Percentiles rank a stretch among this genome's conserved stretches.
Conservation (phyloP, 2,113 vertebrate species). For the Macroglossus sobrinus region DNA sequence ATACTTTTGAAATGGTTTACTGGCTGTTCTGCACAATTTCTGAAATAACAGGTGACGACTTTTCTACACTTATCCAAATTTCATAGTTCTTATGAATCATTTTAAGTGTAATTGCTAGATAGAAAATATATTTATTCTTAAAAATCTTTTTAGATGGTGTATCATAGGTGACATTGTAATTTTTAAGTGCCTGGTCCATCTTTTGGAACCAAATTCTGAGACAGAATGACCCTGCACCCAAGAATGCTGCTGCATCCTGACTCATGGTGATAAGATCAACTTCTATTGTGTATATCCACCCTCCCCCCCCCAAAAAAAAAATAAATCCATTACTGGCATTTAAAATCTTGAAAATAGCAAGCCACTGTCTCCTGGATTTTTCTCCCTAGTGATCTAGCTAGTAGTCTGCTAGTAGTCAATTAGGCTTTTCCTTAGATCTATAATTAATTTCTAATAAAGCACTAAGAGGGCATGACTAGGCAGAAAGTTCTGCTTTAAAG, state of each 20-base stretch:
- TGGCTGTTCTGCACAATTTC: neutral
- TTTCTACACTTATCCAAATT: neutral
- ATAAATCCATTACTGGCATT: conserved; percentile 21
- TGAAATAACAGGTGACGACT: neutral
- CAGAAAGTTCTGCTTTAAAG: neutral
- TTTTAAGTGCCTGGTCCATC: neutral
- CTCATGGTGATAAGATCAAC: neutral
- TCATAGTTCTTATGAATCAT: neutral
- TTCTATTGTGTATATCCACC: neutral
- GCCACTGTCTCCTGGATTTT: conserved; percentile 3
- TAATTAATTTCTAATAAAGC: conserved; percentile 21
- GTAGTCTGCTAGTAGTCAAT: neutral
- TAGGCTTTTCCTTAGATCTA: neutral
- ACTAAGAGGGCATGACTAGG: conserved; percentile 37
- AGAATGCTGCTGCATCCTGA: neutral
- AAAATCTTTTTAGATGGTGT: neutral
- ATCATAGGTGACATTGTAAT: neutral
- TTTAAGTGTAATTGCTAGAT: neutral
- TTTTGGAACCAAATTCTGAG: neutral
- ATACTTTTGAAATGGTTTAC: neutral
- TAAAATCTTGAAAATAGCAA: conserved; percentile 46
- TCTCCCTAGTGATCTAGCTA: neutral
- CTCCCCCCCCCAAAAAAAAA: no score
- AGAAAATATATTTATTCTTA: neutral
- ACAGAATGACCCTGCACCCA: neutral